phyloP scores from a whole-genome alignment of 2,797 vertebrate genomes.

The Schizopygopsis malacanthus region DNA sequence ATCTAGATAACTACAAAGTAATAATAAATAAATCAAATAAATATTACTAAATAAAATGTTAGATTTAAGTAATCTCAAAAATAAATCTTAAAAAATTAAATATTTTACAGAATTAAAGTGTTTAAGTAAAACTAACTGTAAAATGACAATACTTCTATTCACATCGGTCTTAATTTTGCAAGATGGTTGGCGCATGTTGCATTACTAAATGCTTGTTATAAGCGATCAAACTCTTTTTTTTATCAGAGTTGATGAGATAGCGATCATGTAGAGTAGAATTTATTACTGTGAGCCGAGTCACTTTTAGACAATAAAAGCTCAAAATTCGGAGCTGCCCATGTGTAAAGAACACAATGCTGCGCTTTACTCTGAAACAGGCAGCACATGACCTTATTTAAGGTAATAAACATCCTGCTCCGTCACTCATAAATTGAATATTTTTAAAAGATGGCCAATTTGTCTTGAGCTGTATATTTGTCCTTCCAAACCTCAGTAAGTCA shows the following conservation, averaged over 20 bases:
- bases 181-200: background rate
- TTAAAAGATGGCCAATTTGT: background rate
- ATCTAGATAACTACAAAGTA: too few species aligned
- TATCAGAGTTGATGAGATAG: too few species aligned
- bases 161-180: background rate
- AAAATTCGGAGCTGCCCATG: background rate
- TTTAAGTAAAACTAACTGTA: background rate
- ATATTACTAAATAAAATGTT: too few species aligned
- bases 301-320: background rate
- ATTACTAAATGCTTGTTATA: background rate
- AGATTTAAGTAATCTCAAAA: too few species aligned
- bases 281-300: background rate
- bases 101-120: too few species aligned
- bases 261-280: background rate
- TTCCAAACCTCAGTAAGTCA: slow-evolving; percentile 88
- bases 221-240: background rate
- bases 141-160: background rate
- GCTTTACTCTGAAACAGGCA: background rate
- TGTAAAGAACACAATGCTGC: background rate
- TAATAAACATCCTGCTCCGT: background rate
- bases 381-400: background rate
- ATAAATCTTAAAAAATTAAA: too few species aligned
- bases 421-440: too few species aligned
- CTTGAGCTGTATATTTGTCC: too few species aligned
- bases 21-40: too few species aligned